Percentiles rank a stretch among this genome's conserved stretches.
Conservation (phyloP, 2,113 vertebrate species). For the Arizona elegans region DNA sequence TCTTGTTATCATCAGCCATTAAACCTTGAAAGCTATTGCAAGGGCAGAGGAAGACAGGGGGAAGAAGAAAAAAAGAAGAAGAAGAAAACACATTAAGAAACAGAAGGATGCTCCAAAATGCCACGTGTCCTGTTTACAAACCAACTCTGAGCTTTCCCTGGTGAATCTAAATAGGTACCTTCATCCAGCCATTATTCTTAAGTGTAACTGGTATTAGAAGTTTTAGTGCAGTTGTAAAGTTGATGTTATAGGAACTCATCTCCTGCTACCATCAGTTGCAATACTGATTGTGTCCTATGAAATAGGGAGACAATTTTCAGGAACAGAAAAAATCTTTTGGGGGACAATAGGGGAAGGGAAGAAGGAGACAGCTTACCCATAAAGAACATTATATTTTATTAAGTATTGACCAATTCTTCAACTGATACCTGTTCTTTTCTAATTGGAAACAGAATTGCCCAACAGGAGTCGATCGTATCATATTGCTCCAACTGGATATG, state of each 20-base stretch:
- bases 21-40: constrained; percentile 32
- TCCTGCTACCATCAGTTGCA: neutral
- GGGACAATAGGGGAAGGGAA: too few relatives aligned
- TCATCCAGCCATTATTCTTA: neutral
- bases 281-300: neutral
- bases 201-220: neutral
- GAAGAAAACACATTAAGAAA: neutral
- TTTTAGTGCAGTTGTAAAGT: neutral
- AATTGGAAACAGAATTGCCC: neutral
- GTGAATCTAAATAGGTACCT: constrained; percentile 12
- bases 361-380: neutral
- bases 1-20: constrained; percentile 36
- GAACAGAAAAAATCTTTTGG: neutral
- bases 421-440: neutral
- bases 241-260: neutral
- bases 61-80: too few relatives aligned
- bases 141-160: constrained; percentile 1
- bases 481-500: neutral
- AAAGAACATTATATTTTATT: neutral
- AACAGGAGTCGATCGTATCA: neutral
- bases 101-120: constrained; percentile 5
- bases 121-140: neutral
- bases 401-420: neutral
- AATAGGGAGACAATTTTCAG: neutral
- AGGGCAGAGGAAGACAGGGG: neutral